A percentile compares a stretch with the other conserved stretches of the same genome.
These are phyloP conservation scores for Neomicropteryx cornuta DNA, from an alignment of 1,140 invertebrate genomes.

Conservation along the genomic window DNA sequence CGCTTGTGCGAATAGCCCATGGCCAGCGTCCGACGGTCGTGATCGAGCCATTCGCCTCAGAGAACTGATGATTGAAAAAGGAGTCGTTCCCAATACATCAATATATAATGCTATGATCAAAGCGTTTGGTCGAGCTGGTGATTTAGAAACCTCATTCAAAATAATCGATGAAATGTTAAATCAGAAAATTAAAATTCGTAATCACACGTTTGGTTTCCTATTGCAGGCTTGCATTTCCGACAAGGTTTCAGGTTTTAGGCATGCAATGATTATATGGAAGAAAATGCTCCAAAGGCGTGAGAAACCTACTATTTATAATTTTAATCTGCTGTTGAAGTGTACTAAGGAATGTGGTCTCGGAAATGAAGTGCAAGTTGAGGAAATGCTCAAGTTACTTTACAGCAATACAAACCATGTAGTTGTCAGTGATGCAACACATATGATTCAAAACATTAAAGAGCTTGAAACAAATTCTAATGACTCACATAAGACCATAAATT, in stretches of 20 bases:
- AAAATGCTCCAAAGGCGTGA: conserved; percentile 59
- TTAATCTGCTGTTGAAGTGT: conserved; percentile 70
- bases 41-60: conserved; percentile 52
- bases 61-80: conserved; percentile 55
- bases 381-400: too few relatives aligned
- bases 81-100: conserved; percentile 55
- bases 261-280: conserved; percentile 74
- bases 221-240: conserved; percentile 73
- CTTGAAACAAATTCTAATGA: too few relatives aligned
- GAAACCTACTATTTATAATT: conserved; percentile 57
- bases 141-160: conserved; percentile 62
- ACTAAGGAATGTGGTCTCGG: conserved; percentile 72
- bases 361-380: conserved; percentile 44
- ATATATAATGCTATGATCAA: conserved; percentile 87
- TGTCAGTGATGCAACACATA: conserved; percentile 7
- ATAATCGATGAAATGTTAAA: conserved; percentile 75
- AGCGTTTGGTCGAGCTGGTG: conserved; percentile 74
- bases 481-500: too few relatives aligned
- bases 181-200: conserved; percentile 49
- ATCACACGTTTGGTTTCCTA: conserved; percentile 66
- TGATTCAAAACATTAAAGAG: conserved; percentile 1
- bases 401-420: conserved; percentile 17
- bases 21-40: conserved; percentile 46
- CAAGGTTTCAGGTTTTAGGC: conserved; percentile 64
- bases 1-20: conserved; percentile 74